These are phyloP conservation scores for Tyrophagus putrescentiae DNA, from an alignment of 1,140 invertebrate genomes.

Conservation along the genomic window DNA sequence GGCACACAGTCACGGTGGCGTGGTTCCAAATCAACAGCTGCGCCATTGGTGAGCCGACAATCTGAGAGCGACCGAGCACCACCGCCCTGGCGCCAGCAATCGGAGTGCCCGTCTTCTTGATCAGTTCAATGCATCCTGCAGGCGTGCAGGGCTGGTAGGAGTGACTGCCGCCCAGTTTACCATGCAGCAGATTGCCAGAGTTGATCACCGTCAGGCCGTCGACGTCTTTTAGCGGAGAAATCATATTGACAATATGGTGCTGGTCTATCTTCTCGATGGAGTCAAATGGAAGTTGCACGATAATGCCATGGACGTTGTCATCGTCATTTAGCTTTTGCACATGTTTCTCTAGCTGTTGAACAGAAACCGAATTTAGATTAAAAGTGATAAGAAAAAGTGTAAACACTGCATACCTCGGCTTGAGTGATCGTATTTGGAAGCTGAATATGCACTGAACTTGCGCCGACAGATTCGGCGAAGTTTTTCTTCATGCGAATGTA, in stretches of 20 bases:
- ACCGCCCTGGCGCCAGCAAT: conserved; percentile 53
- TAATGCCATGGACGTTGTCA: conserved; percentile 76
- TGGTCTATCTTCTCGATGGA: conserved; percentile 62
- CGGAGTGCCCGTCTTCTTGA: conserved; percentile 46
- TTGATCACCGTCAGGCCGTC: conserved; percentile 71
- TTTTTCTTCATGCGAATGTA: conserved; percentile 95
- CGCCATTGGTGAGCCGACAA: conserved; percentile 85
- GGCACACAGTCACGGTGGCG: conserved; percentile 90
- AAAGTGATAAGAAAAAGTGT: conserved; percentile 2
- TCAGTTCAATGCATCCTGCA: conserved; percentile 77
- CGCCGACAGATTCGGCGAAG: conserved; percentile 77
- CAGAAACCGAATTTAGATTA: not conserved
- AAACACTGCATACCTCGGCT: conserved; percentile 46
- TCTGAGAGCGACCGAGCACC: conserved; percentile 76
- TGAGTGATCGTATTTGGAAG: conserved; percentile 68
- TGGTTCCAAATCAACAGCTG: conserved; percentile 91
- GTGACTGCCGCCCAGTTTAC: conserved; percentile 47
- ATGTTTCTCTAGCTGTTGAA: conserved; percentile 45
- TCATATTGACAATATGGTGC: conserved; percentile 60
- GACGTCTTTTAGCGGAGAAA: conserved; percentile 76
- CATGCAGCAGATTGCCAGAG: conserved; percentile 59
- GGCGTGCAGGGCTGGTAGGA: conserved; percentile 87
- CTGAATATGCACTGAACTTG: conserved; percentile 61
- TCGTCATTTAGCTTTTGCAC: conserved; percentile 66
- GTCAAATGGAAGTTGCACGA: conserved; percentile 88